Evolutionary conservation across 2,113 vertebrate genomes (phyloP).

Genomic region (Anseranas semipalmata): DNA sequence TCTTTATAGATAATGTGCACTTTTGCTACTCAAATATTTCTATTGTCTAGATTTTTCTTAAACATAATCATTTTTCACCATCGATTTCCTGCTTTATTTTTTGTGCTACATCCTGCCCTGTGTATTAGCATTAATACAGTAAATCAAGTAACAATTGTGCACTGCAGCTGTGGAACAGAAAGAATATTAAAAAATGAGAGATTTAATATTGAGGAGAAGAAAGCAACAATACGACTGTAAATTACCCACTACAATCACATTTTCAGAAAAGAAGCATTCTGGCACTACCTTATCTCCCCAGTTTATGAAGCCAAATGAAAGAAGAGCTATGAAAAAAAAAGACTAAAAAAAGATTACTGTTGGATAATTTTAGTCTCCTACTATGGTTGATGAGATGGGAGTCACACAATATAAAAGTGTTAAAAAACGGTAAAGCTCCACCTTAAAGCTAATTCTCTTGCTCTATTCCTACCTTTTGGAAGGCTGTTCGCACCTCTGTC

Average conservation of each 20-base stretch:
- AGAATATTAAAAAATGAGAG: not conserved
- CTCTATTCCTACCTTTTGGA: not conserved
- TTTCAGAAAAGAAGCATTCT: not conserved
- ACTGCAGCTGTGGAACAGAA: not conserved
- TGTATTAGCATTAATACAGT: not conserved
- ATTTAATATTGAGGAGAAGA: not conserved
- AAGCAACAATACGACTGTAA: not conserved
- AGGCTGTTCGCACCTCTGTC: not conserved
- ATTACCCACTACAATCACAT: not conserved
- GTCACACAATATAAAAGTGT: not conserved
- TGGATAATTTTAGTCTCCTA: not conserved
- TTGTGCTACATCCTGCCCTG: not conserved
- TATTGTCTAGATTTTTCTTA: not conserved
- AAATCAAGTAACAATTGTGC: not conserved
- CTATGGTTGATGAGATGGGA: not conserved
- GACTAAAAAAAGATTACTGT: not conserved
- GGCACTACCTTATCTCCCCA: not conserved
- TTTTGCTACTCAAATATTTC: not conserved
- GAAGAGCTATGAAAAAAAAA: not conserved
- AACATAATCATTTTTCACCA: not conserved
- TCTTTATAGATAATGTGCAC: not conserved
- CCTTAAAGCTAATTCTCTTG: not conserved
- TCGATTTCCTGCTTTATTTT: not conserved
- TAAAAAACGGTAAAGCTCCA: not conserved
- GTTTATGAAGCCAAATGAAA: not conserved